Base-by-base conservation (phyloP, 2,888 invertebrate species). In the Hirtodrosophila cameraria region DNA sequence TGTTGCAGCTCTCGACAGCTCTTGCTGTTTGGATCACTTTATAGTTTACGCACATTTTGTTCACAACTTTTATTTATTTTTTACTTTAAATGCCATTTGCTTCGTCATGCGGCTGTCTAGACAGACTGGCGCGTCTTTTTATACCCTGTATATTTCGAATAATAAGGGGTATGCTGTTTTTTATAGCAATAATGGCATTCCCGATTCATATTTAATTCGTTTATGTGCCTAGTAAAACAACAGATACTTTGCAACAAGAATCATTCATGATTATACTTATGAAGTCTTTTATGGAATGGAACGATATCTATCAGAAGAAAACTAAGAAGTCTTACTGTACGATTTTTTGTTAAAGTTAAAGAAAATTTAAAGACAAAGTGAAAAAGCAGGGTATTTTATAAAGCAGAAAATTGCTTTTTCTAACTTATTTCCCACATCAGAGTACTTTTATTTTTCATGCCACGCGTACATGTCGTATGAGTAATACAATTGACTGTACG, bases 101-200 rank as follows among this genome's bases (percentile, higher is more conserved):
- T 43, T 30, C 16, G 64, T 62, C 52, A 67, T 75, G 54, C 33
- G 45, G 58, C 62, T 33, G 80, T 81, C 80, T 81, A 86, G 80
- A 81, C 80, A 73, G 60, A 55, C 49, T 61, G 80, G 86, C 80
- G 80, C 80, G 27, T 58, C 36, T 46, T 57, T 35, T 8, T 25
- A 46, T 53, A 48, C 61, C 55, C 70, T 38, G 12, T 52, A 30
- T 0, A 1, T 3, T 11, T 7, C 1, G 9, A 1, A 8, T n/a
- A n/a, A 18, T 2, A 4, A 1, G 33, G 23, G 2, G 8, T 23
- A 8, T 23, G 23, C 23, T 1, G 8, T 23, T 6, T 23, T 6
- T 2, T 23, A 8, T 8, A 2, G 23, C 23, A 18, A 18, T 4
- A n/a, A 1, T 4, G 18, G 2, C 18, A 18, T 18, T 1, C 5